phyloP scores from a whole-genome alignment of 2,797 vertebrate genomes.

The Lepilemur ruficaudatus region DNA sequence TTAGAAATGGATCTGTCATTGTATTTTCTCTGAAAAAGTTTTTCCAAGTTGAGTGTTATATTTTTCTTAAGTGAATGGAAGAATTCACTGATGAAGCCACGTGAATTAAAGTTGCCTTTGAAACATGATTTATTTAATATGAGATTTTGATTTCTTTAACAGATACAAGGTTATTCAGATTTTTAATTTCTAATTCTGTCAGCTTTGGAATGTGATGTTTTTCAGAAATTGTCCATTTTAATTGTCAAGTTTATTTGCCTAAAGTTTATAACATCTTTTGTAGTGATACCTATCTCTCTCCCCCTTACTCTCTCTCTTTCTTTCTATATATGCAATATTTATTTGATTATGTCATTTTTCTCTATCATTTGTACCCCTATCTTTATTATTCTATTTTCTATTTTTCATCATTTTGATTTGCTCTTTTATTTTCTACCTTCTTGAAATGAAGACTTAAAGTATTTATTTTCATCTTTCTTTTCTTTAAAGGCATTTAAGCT shows the following conservation, averaged over 20 bases:
- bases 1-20: not conserved
- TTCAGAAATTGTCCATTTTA: not conserved
- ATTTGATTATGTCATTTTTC: not conserved
- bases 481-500: not conserved
- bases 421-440: not conserved
- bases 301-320: not conserved
- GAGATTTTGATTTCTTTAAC: not conserved
- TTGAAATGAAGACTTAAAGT: conserved; percentile 7
- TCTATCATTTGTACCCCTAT: not conserved
- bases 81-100: not conserved
- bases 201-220: not conserved
- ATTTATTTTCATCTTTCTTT: not conserved
- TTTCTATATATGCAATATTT: not conserved
- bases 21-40: not conserved
- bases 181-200: not conserved
- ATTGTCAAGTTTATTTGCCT: not conserved
- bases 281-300: not conserved
- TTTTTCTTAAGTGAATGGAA: not conserved
- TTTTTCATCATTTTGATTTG: not conserved
- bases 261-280: not conserved
- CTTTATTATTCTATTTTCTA: not conserved
- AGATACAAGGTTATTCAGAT: not conserved
- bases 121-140: not conserved
- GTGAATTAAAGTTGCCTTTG: not conserved
- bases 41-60: not conserved